Evolutionary conservation across 2,888 invertebrate species (phyloP).

Genomic region (Crocallis elinguaria): DNA sequence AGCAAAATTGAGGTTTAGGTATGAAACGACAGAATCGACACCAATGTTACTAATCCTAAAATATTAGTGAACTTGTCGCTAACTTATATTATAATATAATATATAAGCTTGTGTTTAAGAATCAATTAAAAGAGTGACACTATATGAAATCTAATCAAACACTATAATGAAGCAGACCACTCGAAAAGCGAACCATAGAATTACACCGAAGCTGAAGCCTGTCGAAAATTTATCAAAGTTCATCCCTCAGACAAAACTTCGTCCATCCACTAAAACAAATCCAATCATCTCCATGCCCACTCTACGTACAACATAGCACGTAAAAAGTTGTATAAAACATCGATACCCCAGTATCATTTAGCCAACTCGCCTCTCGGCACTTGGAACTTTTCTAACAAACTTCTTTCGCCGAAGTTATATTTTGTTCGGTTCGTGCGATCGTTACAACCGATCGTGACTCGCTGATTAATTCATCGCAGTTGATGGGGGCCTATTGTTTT

Average conservation of each 20-base stretch:
- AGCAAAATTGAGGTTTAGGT: no score
- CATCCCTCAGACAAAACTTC: slow-evolving; percentile 37
- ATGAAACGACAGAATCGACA: no score
- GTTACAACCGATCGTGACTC: slow-evolving; percentile 76
- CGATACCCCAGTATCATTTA: slow-evolving; percentile 61
- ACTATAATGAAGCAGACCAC: neutral
- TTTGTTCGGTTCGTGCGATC: slow-evolving; percentile 72
- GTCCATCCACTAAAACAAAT: slow-evolving; percentile 47
- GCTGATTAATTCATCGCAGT: slow-evolving; percentile 68
- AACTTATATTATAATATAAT: neutral
- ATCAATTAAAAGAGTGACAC: neutral
- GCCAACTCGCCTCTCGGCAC: slow-evolving; percentile 41
- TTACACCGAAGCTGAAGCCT: slow-evolving; percentile 5
- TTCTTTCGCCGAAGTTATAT: slow-evolving; percentile 58
- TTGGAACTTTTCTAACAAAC: slow-evolving; percentile 55
- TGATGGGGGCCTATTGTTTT: slow-evolving; percentile 60
- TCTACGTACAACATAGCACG: slow-evolving; percentile 51
- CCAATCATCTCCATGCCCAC: slow-evolving; percentile 52
- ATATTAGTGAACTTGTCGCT: no score
- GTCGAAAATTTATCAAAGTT: slow-evolving; percentile 37
- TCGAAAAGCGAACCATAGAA: slow-evolving; percentile 2
- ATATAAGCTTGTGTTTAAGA: neutral
- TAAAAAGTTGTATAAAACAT: slow-evolving; percentile 63
- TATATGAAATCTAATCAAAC: slow-evolving; percentile 4
- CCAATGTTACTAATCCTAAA: no score